Percentiles rank a stretch among this genome's conserved stretches.
These are phyloP conservation scores for Stegostoma tigrinum DNA, from an alignment of 2,113 vertebrate species.

Conservation along the genomic window DNA sequence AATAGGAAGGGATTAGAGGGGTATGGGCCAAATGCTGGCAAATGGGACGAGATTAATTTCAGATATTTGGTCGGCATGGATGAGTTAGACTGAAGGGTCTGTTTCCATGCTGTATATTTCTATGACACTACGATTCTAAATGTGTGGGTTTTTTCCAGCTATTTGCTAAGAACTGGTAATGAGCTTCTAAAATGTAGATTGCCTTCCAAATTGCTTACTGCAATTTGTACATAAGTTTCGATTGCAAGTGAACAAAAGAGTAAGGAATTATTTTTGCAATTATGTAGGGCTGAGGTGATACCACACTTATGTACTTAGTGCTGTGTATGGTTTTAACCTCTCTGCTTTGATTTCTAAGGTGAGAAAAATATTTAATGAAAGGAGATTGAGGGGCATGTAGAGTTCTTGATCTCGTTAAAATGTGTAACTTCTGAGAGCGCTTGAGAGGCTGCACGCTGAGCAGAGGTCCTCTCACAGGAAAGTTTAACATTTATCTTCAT, in stretches of 20 bases:
- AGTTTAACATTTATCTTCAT: neutral
- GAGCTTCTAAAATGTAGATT: neutral
- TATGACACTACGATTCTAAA: neutral
- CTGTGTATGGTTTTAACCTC: neutral
- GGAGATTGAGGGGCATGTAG: neutral
- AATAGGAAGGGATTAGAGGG: too few species aligned
- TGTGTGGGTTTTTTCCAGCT: neutral
- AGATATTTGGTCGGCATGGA: too few species aligned
- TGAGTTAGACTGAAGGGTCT: too few species aligned
- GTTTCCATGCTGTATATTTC: too few species aligned
- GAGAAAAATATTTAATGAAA: neutral
- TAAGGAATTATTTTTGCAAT: neutral
- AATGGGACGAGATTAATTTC: too few species aligned
- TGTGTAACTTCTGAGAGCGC: neutral
- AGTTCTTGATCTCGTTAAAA: neutral
- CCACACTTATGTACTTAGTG: neutral
- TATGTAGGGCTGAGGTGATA: neutral
- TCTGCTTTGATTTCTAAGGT: neutral
- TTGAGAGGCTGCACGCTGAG: neutral
- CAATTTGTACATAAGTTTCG: neutral
- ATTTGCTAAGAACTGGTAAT: neutral
- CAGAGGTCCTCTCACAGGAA: neutral
- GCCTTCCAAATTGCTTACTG: too few species aligned
- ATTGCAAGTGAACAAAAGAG: neutral
- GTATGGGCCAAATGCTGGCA: too few species aligned